phyloP scores from a whole-genome alignment of 1,140 invertebrate genomes.

The Drosophila sechellia region DNA sequence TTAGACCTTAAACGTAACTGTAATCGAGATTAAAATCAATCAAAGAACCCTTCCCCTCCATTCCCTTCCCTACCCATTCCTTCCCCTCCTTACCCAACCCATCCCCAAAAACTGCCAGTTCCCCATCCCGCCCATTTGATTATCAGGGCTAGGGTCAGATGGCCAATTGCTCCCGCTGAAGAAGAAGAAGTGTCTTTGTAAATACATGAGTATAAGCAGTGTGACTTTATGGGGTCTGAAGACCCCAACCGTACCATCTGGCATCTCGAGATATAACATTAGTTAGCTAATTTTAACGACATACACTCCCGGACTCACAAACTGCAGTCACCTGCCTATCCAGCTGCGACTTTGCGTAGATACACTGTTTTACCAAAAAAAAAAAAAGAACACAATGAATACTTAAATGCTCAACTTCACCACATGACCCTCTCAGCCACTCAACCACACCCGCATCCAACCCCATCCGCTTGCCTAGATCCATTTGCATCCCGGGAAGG shows the following conservation, averaged over 20 bases:
- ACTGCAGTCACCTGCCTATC: conserved; percentile 15
- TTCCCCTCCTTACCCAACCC: conserved; percentile 17
- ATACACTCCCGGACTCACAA: conserved; percentile 24
- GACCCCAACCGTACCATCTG: conserved; percentile 7
- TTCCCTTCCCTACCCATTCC: not conserved
- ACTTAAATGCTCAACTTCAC: conserved; percentile 13
- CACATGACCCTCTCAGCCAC: not conserved
- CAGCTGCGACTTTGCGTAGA: conserved; percentile 1
- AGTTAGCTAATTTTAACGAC: conserved; percentile 70
- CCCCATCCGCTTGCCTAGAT: conserved; percentile 28
- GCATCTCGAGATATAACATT: conserved; percentile 47
- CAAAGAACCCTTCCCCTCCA: conserved; percentile 25
- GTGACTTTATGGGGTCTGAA: not conserved
- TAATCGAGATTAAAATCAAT: conserved; percentile 57
- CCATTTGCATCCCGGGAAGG: conserved; percentile 1
- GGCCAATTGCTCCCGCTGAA: conserved; percentile 17
- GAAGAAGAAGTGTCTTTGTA: conserved; percentile 41
- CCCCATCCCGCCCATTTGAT: conserved; percentile 3
- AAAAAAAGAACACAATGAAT: not conserved
- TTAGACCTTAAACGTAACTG: conserved; percentile 69
- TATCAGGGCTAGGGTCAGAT: conserved; percentile 34
- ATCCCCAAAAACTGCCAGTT: not conserved
- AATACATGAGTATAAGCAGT: conserved; percentile 34
- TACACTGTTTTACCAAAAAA: not conserved
- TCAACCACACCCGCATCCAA: conserved; percentile 2